Percentiles rank a stretch among this genome's conserved stretches.
These are phyloP conservation scores for Prenolepis imparis DNA, from an alignment of 2,888 invertebrate genomes.

Conservation along the genomic window DNA sequence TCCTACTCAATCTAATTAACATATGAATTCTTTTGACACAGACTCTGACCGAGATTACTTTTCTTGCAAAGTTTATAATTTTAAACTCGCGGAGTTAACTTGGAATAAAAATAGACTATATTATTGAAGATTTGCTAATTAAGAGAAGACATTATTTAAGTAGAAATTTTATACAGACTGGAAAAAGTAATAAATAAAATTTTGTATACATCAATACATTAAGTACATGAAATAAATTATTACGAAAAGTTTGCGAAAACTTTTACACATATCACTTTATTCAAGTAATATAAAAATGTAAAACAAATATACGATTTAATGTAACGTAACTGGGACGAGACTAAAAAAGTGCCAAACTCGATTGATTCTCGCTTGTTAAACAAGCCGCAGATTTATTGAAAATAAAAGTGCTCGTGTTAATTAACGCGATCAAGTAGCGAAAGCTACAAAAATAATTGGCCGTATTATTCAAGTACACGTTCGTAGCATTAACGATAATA, in stretches of 20 bases:
- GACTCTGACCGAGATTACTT: slow-evolving; percentile 19
- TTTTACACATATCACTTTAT: neutral
- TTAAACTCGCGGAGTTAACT: neutral
- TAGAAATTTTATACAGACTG: too few species aligned
- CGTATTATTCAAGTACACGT: slow-evolving; percentile 27
- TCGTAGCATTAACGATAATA: slow-evolving; percentile 17
- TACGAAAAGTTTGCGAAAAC: neutral
- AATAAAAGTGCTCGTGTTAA: slow-evolving; percentile 35
- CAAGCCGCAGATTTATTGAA: slow-evolving; percentile 17
- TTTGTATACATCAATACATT: too few species aligned
- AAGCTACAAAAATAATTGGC: slow-evolving; percentile 39
- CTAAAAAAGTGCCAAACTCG: neutral
- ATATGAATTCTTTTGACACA: slow-evolving; percentile 43
- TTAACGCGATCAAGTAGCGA: slow-evolving; percentile 22
- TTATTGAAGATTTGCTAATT: slow-evolving; percentile 4
- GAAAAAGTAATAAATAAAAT: slow-evolving; percentile 4
- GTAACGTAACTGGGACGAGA: neutral
- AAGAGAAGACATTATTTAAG: neutral
- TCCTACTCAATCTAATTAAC: slow-evolving; percentile 63
- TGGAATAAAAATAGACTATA: neutral
- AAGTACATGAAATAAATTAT: neutral
- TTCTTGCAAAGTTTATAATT: neutral
- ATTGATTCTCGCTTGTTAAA: slow-evolving; percentile 14
- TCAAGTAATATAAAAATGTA: neutral
- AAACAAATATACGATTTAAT: neutral